A percentile compares a stretch with the other conserved stretches of the same genome.
phyloP scores from a whole-genome alignment of 2,113 vertebrate genomes.

The Nannobrachium achirus region DNA sequence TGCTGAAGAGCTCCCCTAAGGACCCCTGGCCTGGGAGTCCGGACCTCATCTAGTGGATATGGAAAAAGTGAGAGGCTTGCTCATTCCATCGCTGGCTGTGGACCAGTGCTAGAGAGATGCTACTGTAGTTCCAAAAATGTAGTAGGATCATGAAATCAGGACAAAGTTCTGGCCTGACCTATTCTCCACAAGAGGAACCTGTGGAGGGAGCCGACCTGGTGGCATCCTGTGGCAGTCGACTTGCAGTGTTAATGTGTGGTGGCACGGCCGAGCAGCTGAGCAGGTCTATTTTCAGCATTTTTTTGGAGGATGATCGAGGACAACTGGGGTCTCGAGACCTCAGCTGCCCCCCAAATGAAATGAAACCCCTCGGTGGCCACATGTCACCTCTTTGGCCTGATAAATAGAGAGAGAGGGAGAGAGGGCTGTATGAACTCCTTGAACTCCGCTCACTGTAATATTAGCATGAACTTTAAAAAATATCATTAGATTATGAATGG shows the following conservation, averaged over 20 bases:
- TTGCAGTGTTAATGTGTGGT: slow-evolving; percentile 42
- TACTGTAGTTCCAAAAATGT: background rate
- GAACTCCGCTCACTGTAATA: background rate
- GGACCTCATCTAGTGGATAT: too few species aligned
- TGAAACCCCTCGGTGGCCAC: slow-evolving; percentile 4
- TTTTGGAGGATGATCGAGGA: slow-evolving; percentile 50
- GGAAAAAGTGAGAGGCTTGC: slow-evolving; percentile 8
- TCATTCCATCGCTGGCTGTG: slow-evolving; percentile 20
- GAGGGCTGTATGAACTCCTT: slow-evolving; percentile 5
- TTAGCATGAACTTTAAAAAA: background rate
- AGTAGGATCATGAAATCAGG: slow-evolving; percentile 56
- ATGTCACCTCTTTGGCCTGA: slow-evolving; percentile 4
- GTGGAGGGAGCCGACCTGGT: slow-evolving; percentile 23
- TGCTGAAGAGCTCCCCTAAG: too few species aligned
- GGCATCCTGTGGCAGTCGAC: background rate
- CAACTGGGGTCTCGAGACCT: slow-evolving; percentile 51
- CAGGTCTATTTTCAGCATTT: slow-evolving; percentile 58
- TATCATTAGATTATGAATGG: background rate
- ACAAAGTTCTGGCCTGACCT: slow-evolving; percentile 38
- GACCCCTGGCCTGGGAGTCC: too few species aligned
- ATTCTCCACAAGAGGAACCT: slow-evolving; percentile 10
- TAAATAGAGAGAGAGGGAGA: background rate
- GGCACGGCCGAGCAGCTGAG: slow-evolving; percentile 52
- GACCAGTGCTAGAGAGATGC: slow-evolving; percentile 15
- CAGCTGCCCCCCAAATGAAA: slow-evolving; percentile 20